Conservation (phyloP, 1,140 invertebrate genomes). For the Holotrichia oblita region DNA sequence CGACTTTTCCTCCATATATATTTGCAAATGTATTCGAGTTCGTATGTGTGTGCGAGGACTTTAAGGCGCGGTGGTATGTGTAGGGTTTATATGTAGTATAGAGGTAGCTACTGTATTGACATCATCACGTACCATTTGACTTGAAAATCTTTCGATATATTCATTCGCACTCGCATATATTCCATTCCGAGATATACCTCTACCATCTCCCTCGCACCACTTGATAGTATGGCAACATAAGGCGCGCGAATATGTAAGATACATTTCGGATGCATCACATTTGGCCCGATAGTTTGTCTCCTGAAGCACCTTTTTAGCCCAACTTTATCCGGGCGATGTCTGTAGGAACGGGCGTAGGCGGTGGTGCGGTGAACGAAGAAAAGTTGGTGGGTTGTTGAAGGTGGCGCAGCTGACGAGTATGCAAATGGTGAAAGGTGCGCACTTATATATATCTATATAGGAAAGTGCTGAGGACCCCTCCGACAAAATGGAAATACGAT, state of each 20-base stretch:
- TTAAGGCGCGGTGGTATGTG: background rate
- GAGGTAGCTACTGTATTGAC: slow-evolving; percentile 22
- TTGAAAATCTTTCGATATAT: slow-evolving; percentile 37
- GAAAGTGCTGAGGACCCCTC: slow-evolving; percentile 33
- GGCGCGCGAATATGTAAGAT: slow-evolving; percentile 55
- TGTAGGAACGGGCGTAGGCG: background rate
- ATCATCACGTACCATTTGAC: slow-evolving; percentile 33
- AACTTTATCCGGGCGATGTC: slow-evolving; percentile 50
- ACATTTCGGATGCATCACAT: slow-evolving; percentile 59
- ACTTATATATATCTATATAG: slow-evolving; percentile 45
- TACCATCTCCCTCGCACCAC: slow-evolving; percentile 47
- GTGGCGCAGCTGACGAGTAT: slow-evolving; percentile 60
- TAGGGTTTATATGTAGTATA: background rate
- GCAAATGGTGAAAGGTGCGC: slow-evolving; percentile 56
- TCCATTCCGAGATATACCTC: slow-evolving; percentile 12
- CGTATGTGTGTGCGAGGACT: background rate
- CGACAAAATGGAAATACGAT: slow-evolving; percentile 60
- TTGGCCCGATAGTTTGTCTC: slow-evolving; percentile 57
- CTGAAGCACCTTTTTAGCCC: slow-evolving; percentile 55
- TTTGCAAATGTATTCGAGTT: slow-evolving; percentile 2
- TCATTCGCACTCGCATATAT: slow-evolving; percentile 20
- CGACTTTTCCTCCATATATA: background rate
- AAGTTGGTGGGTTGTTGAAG: slow-evolving; percentile 54
- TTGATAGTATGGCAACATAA: slow-evolving; percentile 43
- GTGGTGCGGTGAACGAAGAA: slow-evolving; percentile 46